Base-by-base conservation (phyloP, 2,113 vertebrate genomes). In the Periophthalmodon schlosseri region DNA sequence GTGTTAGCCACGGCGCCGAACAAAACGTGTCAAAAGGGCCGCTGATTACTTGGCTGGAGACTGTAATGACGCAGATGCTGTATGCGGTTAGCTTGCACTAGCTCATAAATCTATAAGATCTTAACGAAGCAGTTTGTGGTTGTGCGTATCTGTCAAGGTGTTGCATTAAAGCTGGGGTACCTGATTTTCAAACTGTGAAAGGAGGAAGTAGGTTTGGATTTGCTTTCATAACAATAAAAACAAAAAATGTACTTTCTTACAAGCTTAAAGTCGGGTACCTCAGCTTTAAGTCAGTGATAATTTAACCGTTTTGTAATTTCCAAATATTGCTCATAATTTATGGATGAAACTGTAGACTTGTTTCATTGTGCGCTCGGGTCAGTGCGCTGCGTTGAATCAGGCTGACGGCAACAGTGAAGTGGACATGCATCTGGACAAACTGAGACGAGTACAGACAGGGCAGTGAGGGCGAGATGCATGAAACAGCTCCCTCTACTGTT, bases 351-450 rank as follows among this genome's bases (percentile, higher is more conserved):
- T 44, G 61, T 71, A 47, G 2, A 74, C 28, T 24, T 56, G 57
- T 64, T 46, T 36, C 61, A 66, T 39, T 70, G 54, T 23, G 56
- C 78, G 67, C 70, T n/a, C 6, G 5, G 50, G 4, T 54, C 18
- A 18, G 16, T 18, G 2, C 73, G 52, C 71, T 77, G 78, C 66
- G 68, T 61, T 54, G 20, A 74, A 70, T 83, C 79, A 82, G 75
- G 85, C 85, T 79, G 89, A 87, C 80, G 80, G 81, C 70, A 74
- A 90, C 80, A 81, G 89, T 87, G 88, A 68, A 85, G 88, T 68
- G 79, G 75, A 88, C 84, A 88, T 83, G 77, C 87, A 91, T 87
- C 87, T 85, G 82, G 88, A 89, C 88, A 88, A 85, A 91, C 86
- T 86, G 65, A 86, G 83, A 92, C 82, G 70, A 74, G 87, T 78